phyloP scores from a whole-genome alignment of 2,888 invertebrate species.

The Cataglyphis cursor region DNA sequence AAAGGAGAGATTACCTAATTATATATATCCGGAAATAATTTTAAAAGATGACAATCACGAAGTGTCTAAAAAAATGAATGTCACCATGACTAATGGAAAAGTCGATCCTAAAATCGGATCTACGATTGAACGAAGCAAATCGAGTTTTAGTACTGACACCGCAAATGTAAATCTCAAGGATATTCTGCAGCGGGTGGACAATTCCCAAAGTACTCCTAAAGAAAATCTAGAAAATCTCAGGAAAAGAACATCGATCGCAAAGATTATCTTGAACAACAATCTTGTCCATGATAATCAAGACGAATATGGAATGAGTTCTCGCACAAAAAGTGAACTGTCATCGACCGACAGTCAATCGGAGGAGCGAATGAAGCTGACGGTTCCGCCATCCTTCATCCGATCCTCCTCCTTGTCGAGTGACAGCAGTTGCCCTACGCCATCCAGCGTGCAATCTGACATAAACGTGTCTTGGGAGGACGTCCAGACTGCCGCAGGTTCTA shows the following conservation, averaged over 20 bases:
- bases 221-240: constrained; percentile 84
- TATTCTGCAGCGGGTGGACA: constrained; percentile 81
- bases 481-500: constrained; percentile 64
- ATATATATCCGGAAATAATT: constrained; percentile 64
- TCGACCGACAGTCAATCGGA: constrained; percentile 52
- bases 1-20: constrained; percentile 75
- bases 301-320: constrained; percentile 48
- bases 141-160: constrained; percentile 69
- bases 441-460: constrained; percentile 81
- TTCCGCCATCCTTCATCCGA: constrained; percentile 78
- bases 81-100: constrained; percentile 47
- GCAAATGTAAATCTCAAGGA: constrained; percentile 82
- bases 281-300: constrained; percentile 65
- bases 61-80: constrained; percentile 19
- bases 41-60: constrained; percentile 52
- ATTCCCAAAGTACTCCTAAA: constrained; percentile 78
- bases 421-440: constrained; percentile 82
- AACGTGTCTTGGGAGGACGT: constrained; percentile 84
- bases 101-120: constrained; percentile 8
- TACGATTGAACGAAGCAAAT: constrained; percentile 53
- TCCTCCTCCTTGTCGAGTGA: constrained; percentile 82
- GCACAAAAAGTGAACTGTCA: constrained; percentile 71
- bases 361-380: constrained; percentile 72
- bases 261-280: constrained; percentile 83
- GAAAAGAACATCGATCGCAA: constrained; percentile 83